phyloP scores from a whole-genome alignment of 37 sponge, comb jelly and placozoan genomes.

The Haliclona indistincta region DNA sequence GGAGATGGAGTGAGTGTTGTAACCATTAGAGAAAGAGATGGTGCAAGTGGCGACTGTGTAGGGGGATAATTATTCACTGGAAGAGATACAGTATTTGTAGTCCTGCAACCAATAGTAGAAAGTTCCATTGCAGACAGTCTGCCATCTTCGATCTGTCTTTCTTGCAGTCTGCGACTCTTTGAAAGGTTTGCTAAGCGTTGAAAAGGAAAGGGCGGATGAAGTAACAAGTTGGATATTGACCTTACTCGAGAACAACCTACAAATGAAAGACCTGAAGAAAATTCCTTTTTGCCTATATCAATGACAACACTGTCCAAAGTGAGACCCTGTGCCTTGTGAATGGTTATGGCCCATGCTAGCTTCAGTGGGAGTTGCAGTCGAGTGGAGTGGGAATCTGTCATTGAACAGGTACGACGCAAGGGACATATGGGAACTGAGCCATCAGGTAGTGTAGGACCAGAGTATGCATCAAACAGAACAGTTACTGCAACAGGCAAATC shows the following conservation, averaged over 20 bases:
- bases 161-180: too few species aligned
- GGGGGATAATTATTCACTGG: too few species aligned
- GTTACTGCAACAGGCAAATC: slow-evolving; percentile 13
- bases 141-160: too few species aligned
- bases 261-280: slow-evolving; percentile 23
- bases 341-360: slow-evolving; percentile 39
- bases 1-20: too few species aligned
- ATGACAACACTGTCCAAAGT: slow-evolving; percentile 32
- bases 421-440: slow-evolving; percentile 37
- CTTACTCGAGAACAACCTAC: slow-evolving; percentile 33
- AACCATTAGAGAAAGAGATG: too few species aligned
- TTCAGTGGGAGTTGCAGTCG: slow-evolving; percentile 23
- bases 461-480: slow-evolving; percentile 31
- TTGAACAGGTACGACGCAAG: slow-evolving; percentile 15
- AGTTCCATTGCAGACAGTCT: too few species aligned
- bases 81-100: too few species aligned
- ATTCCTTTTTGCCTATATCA: slow-evolving; percentile 37
- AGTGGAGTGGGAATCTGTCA: neutral
- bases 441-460: slow-evolving; percentile 48
- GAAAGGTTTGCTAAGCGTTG: too few species aligned
- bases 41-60: too few species aligned
- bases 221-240: too few species aligned
- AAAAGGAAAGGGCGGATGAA: too few species aligned
- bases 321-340: slow-evolving; percentile 38
- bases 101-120: too few species aligned